Evolutionary conservation across 2,113 vertebrate genomes (phyloP), one percentile per base, ranked within the genome.

Genomic region (Chionis minor): DNA sequence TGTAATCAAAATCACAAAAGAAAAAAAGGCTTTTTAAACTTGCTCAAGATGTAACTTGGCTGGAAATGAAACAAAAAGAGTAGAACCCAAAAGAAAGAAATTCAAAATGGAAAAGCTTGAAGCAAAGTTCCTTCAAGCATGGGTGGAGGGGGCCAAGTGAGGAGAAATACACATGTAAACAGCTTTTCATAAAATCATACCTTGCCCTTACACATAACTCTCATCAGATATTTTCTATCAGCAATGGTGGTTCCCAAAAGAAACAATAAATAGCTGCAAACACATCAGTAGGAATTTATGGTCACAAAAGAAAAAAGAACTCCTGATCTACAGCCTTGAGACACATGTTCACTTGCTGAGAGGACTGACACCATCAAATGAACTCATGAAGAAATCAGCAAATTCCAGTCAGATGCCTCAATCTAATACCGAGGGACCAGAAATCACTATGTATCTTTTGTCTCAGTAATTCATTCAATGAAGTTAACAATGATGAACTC

Each of bases 401-500:
- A 81, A 59, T 94, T 95, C 81, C 88, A 78, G 86, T 54, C 72
- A 63, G 58, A 45, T 84, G 75, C 19, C n/a, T 33, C 42, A 47
- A 17, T 21, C 55, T 20, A 8, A 42, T 21, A 38, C 4, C 1
- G 0, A 62, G 61, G 69, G 47, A 81, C 15, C 55, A 85, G 71
- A 51, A 90, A 93, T 55, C 71, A 8, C 55, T 47, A 1, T 14
- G 17, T 38, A 30, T 22, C 38, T 58, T 93, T 80, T 75, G 27
- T 70, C 35, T 83, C 66, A 42, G 47, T 45, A 8, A 81, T 78
- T 86, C 35, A 20, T 59, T 72, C 49, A 86, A 92, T 90, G 42
- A 58, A 86, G n/a, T 86, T 88, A 88, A 81, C 47, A 73, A 93
- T 86, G 79, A 95, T 62, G 88, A 92, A 74, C 30, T 90, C 86